Conservation (phyloP, 2,888 invertebrate species). For the Drosophila algonquin region DNA sequence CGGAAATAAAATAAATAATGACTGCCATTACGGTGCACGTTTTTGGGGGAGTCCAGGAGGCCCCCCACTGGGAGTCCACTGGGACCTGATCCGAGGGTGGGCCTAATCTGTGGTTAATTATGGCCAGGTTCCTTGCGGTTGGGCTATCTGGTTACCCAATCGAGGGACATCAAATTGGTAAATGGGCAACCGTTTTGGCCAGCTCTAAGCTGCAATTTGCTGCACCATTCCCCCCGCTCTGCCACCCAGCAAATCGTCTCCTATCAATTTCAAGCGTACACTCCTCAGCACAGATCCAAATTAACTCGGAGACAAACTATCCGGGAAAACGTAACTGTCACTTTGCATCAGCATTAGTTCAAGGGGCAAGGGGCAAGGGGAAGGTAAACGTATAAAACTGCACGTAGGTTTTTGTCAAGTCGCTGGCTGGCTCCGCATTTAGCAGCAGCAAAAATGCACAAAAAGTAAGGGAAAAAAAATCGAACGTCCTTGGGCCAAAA, state of each 20-base stretch:
- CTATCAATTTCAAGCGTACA: constrained; percentile 21
- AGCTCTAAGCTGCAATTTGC: constrained; percentile 28
- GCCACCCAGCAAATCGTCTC: constrained; percentile 6
- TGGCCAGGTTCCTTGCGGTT: constrained; percentile 60
- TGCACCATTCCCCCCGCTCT: constrained; percentile 18
- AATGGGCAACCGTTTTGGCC: constrained; percentile 10
- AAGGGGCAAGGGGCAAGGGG: constrained; percentile 2
- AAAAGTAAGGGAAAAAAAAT: constrained; percentile 52
- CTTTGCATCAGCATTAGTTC: constrained; percentile 29
- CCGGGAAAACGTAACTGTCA: constrained; percentile 58
- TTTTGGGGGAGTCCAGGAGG: constrained; percentile 14
- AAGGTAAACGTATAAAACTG: constrained; percentile 31
- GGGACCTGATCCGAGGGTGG: constrained; percentile 6
- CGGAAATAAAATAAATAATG: constrained; percentile 78
- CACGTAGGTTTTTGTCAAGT: constrained; percentile 57
- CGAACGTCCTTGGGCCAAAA: constrained; percentile 74
- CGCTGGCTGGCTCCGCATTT: not conserved
- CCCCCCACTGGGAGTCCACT: not conserved
- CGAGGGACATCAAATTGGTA: constrained; percentile 10
- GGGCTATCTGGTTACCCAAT: constrained; percentile 38
- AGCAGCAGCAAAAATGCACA: not conserved
- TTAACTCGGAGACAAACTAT: constrained; percentile 47
- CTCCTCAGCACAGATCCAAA: constrained; percentile 41
- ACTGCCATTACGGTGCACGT: constrained; percentile 67
- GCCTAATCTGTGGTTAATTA: constrained; percentile 72